Conservation (phyloP, 1,140 invertebrate species). For the Nymphalis io region DNA sequence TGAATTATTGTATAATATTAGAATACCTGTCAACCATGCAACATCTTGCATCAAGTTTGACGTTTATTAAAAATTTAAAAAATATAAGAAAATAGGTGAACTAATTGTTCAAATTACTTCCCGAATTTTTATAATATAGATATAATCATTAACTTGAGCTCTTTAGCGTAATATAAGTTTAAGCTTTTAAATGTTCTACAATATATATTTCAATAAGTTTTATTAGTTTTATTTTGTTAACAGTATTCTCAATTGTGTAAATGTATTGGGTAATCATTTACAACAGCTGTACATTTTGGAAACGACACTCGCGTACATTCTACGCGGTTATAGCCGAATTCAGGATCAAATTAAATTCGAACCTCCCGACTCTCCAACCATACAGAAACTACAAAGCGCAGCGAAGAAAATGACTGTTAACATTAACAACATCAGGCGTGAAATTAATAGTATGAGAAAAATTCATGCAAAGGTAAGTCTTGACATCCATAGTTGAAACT, state of each 20-base stretch:
- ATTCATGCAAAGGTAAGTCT: slow-evolving; percentile 57
- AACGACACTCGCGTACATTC: slow-evolving; percentile 59
- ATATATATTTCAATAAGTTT: too few relatives aligned
- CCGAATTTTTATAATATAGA: too few relatives aligned
- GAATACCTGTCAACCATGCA: too few relatives aligned
- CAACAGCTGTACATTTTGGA: slow-evolving; percentile 73
- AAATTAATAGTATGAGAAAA: slow-evolving; percentile 57
- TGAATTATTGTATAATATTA: too few relatives aligned
- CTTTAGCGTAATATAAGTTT: too few relatives aligned
- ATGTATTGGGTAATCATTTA: slow-evolving; percentile 66
- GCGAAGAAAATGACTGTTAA: slow-evolving; percentile 56
- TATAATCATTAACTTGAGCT: background rate
- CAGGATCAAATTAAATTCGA: slow-evolving; percentile 64
- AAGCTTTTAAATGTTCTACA: too few relatives aligned
- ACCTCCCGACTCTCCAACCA: slow-evolving; percentile 57
- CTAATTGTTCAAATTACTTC: too few relatives aligned
- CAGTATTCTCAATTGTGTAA: slow-evolving; percentile 67
- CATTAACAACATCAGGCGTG: slow-evolving; percentile 60
- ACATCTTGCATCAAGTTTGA: too few relatives aligned
- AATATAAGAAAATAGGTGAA: too few relatives aligned
- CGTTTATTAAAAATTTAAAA: too few relatives aligned
- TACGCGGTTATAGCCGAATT: slow-evolving; percentile 59
- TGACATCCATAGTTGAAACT: too few relatives aligned
- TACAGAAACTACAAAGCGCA: slow-evolving; percentile 45
- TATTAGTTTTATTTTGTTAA: slow-evolving; percentile 42